Percentiles rank a stretch among this genome's conserved stretches.
phyloP scores from a whole-genome alignment of 2,113 vertebrate genomes.

The Megaceryle torquata region DNA sequence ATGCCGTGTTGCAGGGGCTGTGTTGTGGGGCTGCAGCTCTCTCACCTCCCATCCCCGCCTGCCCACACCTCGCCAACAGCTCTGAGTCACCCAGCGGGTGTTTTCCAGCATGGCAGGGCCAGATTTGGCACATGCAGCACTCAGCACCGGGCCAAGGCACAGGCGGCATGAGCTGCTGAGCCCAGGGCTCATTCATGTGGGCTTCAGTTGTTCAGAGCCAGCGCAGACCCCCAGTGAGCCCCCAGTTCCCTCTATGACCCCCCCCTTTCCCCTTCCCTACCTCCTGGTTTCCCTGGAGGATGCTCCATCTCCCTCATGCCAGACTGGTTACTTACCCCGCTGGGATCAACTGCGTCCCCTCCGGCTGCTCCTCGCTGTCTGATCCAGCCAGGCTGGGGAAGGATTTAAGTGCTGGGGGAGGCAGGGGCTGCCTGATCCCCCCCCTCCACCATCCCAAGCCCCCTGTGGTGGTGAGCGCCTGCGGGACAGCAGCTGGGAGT shows the following conservation, averaged over 20 bases:
- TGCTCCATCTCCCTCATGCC: background rate
- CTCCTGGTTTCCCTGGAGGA: fast-evolving
- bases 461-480: background rate
- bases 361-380: background rate
- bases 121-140: background rate
- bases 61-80: slow-evolving; percentile 8
- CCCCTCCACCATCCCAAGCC: background rate
- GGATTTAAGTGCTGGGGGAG: background rate
- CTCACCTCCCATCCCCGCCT: slow-evolving; percentile 42
- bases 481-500: background rate
- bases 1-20: background rate
- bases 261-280: background rate
- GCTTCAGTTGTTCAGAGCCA: background rate
- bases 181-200: background rate
- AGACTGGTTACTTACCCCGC: background rate
- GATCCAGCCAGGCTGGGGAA: background rate
- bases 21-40: background rate
- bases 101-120: background rate
- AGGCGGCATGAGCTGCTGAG: fast-evolving
- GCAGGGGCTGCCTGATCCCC: background rate
- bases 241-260: background rate
- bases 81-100: slow-evolving; percentile 31
- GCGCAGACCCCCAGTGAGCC: background rate
- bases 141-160: fast-evolving
- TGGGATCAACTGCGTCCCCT: fast-evolving